Conservation (phyloP, 35 echinoderm and acorn worm species). For the Ophioderma brevispina region DNA sequence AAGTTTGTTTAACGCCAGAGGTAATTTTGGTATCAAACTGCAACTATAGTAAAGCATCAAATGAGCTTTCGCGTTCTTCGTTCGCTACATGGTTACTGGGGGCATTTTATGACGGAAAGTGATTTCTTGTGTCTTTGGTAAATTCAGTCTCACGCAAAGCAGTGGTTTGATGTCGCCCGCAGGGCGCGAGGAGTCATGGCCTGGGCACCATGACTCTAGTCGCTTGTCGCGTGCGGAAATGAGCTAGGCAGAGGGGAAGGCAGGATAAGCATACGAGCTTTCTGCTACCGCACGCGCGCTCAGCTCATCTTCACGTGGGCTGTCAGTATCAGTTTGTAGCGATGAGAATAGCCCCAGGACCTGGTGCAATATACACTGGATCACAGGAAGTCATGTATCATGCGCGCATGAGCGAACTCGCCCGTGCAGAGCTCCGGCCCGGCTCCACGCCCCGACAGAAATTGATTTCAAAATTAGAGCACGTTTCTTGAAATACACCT, state of each 20-base stretch:
- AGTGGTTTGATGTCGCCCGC: constrained; percentile 3
- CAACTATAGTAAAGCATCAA: background rate
- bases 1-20: background rate
- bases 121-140: constrained; percentile 6
- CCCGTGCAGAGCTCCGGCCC: constrained; percentile 1
- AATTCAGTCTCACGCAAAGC: constrained; percentile 5
- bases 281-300: background rate
- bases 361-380: constrained; percentile 1
- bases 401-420: constrained; percentile 10
- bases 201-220: background rate
- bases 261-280: background rate
- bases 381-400: constrained; percentile 9
- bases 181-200: constrained; percentile 7
- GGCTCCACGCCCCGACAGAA: constrained; percentile 6
- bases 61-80: constrained; percentile 9
- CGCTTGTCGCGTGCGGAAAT: constrained; percentile 3
- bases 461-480: constrained; percentile 14
- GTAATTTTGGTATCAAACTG: constrained; percentile 10
- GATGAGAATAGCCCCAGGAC: background rate
- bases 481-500: constrained; percentile 13
- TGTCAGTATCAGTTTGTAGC: background rate
- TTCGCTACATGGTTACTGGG: background rate
- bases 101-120: background rate
- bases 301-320: constrained; percentile 4
- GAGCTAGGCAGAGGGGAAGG: background rate